phyloP scores from a whole-genome alignment of 2,888 invertebrate genomes.

The Drosophila imparisetae region DNA sequence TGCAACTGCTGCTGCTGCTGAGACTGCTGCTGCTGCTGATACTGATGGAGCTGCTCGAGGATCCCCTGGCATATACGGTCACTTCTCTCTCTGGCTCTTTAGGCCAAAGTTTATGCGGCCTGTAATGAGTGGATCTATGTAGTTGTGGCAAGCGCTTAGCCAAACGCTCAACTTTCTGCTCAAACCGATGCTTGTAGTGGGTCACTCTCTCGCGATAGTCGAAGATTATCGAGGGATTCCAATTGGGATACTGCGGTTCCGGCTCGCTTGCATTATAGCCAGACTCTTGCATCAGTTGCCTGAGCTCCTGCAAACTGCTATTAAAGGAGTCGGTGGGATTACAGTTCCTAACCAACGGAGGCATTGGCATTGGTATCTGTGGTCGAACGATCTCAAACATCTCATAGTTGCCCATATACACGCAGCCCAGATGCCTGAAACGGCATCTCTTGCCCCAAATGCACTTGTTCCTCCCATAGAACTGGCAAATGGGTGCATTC shows the following conservation, averaged over 20 bases:
- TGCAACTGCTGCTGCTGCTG: neutral
- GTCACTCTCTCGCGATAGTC: slow-evolving; percentile 34
- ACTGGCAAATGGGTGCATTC: neutral
- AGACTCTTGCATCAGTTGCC: slow-evolving; percentile 15
- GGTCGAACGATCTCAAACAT: neutral
- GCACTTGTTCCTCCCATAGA: neutral
- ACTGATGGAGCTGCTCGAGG: neutral
- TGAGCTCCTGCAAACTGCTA: slow-evolving; percentile 3
- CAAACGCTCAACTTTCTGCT: neutral
- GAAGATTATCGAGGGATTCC: neutral
- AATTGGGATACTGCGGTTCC: too few species aligned
- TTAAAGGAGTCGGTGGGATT: slow-evolving; percentile 8
- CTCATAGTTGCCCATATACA: neutral
- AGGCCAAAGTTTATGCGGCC: neutral
- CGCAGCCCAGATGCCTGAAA: neutral
- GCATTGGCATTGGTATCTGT: neutral
- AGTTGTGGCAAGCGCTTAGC: neutral
- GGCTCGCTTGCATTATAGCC: neutral
- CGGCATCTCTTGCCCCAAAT: neutral
- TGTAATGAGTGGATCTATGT: neutral
- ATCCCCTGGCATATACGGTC: neutral
- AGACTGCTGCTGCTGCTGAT: slow-evolving; percentile 1
- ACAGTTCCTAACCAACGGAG: neutral
- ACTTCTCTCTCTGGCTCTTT: neutral
- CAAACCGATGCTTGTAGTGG: slow-evolving; percentile 30